A percentile compares a stretch with the other conserved stretches of the same genome.
Conservation (phyloP, 1,140 invertebrate genomes). For the Galleria mellonella region DNA sequence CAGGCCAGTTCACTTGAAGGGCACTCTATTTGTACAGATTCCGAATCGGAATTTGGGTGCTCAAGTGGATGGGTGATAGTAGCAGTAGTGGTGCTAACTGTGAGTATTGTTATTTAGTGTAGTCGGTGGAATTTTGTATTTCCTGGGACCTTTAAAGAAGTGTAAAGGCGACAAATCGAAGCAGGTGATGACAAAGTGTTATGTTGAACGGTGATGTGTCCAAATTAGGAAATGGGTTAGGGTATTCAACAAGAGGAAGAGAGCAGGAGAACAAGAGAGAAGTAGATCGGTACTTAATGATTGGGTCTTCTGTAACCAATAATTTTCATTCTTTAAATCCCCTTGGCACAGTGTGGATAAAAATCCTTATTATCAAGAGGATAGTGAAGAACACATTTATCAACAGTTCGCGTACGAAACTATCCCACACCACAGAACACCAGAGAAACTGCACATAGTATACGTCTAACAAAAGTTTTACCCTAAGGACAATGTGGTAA, state of each 20-base stretch:
- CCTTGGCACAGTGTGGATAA: slow-evolving; percentile 75
- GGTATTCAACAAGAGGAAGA: slow-evolving; percentile 60
- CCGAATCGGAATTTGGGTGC: slow-evolving; percentile 77
- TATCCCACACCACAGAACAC: slow-evolving; percentile 70
- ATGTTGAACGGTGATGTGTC: slow-evolving; percentile 68
- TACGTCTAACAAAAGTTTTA: slow-evolving; percentile 75
- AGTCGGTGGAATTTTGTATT: slow-evolving; percentile 74
- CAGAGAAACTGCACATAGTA: slow-evolving; percentile 77
- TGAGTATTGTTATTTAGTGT: slow-evolving; percentile 75
- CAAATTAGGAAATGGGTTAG: slow-evolving; percentile 69
- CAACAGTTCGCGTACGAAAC: slow-evolving; percentile 76
- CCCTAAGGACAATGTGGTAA: slow-evolving; percentile 44
- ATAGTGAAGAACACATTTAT: slow-evolving; percentile 74
- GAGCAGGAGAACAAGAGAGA: slow-evolving; percentile 70
- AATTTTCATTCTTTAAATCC: slow-evolving; percentile 75
- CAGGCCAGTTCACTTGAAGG: slow-evolving; percentile 72
- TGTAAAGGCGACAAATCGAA: slow-evolving; percentile 73
- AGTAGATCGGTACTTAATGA: slow-evolving; percentile 75
- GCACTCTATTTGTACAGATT: slow-evolving; percentile 68
- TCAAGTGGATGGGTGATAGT: slow-evolving; percentile 77
- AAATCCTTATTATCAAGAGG: slow-evolving; percentile 69
- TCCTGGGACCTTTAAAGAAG: slow-evolving; percentile 72
- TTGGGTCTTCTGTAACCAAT: slow-evolving; percentile 73
- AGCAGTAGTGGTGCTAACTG: slow-evolving; percentile 72
- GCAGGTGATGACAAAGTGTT: slow-evolving; percentile 68